Evolutionary conservation across 2,888 invertebrate genomes (phyloP).

Genomic region (Aporophyla lueneburgensis): DNA sequence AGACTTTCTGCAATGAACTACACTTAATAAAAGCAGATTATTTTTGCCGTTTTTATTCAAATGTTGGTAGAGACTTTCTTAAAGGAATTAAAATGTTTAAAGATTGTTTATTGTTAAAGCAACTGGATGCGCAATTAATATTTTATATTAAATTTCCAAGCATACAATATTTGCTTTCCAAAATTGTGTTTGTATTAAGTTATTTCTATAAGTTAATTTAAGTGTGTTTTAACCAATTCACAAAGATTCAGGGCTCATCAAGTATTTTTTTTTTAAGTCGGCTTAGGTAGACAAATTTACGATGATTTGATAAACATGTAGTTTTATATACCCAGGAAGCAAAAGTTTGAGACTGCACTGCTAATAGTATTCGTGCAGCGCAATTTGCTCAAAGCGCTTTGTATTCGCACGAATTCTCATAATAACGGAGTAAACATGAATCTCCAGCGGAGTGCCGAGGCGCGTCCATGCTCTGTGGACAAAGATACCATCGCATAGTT

Average conservation of each 20-base stretch:
- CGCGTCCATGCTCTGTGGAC: neutral
- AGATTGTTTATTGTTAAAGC: conserved; percentile 22
- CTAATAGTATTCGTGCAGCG: neutral
- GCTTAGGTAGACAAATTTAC: neutral
- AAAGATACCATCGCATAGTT: neutral
- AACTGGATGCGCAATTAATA: conserved; percentile 3
- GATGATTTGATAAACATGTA: neutral
- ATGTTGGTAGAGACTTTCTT: neutral
- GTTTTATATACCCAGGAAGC: neutral
- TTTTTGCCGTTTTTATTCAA: neutral
- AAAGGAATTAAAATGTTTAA: conserved; percentile 20
- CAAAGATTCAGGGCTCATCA: conserved; percentile 33
- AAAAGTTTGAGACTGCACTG: neutral
- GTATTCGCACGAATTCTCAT: neutral
- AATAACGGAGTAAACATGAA: too few species aligned
- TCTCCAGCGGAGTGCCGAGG: neutral
- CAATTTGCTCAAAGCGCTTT: neutral
- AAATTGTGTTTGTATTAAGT: conserved; percentile 43
- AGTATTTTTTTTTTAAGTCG: conserved; percentile 1
- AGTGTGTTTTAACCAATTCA: conserved; percentile 45
- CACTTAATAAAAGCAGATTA: neutral
- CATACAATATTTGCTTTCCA: conserved; percentile 46
- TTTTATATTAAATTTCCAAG: conserved; percentile 52
- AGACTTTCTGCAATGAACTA: neutral
- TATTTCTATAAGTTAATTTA: conserved; percentile 39